A percentile compares a stretch with the other conserved stretches of the same genome.
These are phyloP conservation scores for Grantiella picta DNA, from an alignment of 2,113 vertebrate genomes.

Conservation along the genomic window DNA sequence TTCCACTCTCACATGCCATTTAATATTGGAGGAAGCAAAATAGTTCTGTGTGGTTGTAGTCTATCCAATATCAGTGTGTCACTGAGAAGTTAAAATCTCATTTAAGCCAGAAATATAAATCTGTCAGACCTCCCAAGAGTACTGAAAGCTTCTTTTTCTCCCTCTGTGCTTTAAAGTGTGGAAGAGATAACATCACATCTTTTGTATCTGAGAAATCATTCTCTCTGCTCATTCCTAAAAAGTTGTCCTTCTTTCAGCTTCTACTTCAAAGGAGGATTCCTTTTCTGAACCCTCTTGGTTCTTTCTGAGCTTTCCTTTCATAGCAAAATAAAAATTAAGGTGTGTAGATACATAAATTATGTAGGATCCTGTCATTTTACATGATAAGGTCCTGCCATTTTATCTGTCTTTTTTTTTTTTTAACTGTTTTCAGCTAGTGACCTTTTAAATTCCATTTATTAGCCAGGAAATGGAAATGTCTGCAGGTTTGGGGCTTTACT, in stretches of 20 bases:
- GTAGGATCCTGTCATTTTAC: not conserved
- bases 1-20: constrained; percentile 47
- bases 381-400: not conserved
- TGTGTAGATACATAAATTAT: not conserved
- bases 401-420: not conserved
- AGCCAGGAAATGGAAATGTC: not conserved
- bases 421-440: not conserved
- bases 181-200: constrained; percentile 43
- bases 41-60: constrained; percentile 53
- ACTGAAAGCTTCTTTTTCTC: constrained; percentile 50
- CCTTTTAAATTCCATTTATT: not conserved
- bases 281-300: not conserved
- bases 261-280: not conserved
- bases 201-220: not conserved
- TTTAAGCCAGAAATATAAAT: constrained; percentile 52
- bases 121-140: constrained; percentile 75
- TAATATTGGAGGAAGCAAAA: constrained; percentile 56
- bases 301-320: not conserved
- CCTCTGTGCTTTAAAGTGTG: constrained; percentile 38
- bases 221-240: not conserved
- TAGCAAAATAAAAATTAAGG: not conserved
- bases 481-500: not conserved
- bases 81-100: constrained; percentile 60
- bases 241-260: not conserved
- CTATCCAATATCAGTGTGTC: constrained; percentile 66